Evolutionary conservation across 2,113 vertebrate genomes (phyloP).

Genomic region (Sebastes fasciatus): DNA sequence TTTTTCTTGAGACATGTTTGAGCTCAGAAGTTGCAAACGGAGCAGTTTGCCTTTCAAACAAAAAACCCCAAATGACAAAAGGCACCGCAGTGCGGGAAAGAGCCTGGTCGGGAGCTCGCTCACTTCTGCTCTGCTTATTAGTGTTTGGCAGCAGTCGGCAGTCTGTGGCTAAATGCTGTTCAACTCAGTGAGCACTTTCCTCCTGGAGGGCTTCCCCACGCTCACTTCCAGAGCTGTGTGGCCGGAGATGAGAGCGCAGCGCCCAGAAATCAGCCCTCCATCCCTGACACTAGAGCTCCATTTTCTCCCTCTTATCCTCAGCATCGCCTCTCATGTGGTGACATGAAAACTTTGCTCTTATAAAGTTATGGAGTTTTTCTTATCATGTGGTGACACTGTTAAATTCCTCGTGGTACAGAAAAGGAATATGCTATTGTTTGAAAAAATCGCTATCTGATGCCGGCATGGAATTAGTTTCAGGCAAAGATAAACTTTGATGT

Average conservation of each 20-base stretch:
- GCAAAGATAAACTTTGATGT: not conserved
- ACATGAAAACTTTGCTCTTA: conserved; percentile 17
- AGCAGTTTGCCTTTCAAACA: conserved; percentile 77
- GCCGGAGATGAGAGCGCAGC: conserved; percentile 28
- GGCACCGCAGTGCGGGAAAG: conserved; percentile 41
- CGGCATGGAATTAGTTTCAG: not conserved
- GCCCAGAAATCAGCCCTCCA: conserved; percentile 28
- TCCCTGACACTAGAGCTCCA: conserved; percentile 10
- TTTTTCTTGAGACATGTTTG: conserved; percentile 43
- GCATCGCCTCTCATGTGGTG: conserved; percentile 14
- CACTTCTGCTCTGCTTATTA: conserved; percentile 36
- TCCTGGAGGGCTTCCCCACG: conserved; percentile 58
- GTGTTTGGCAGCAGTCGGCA: conserved; percentile 48
- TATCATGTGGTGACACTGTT: not conserved
- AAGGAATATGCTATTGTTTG: not conserved
- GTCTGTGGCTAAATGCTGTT: conserved; percentile 40
- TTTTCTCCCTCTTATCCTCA: conserved; percentile 27
- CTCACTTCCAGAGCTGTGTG: conserved; percentile 51
- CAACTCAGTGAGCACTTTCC: conserved; percentile 50
- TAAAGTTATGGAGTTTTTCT: not conserved
- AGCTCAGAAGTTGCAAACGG: conserved; percentile 65
- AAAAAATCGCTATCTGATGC: not conserved
- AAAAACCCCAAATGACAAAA: conserved; percentile 70
- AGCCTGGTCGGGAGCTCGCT: conserved; percentile 30
- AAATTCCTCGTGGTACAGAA: not conserved